Evolutionary conservation across 2,797 vertebrate genomes (phyloP).

Genomic region (Buphagus erythrorhynchus): DNA sequence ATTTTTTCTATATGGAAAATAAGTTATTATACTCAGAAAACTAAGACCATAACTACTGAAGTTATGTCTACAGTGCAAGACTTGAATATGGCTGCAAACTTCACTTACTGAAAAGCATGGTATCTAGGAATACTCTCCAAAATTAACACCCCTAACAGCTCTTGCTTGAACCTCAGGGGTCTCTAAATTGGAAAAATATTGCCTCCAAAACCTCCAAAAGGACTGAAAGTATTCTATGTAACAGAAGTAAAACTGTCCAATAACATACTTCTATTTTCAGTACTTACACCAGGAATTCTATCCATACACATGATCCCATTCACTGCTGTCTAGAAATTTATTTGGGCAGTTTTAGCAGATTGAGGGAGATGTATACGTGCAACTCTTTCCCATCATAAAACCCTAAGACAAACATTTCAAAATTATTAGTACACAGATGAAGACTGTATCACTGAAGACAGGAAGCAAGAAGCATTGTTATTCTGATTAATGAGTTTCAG

Average conservation of each 20-base stretch:
- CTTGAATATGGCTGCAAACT: neutral
- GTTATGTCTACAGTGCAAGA: neutral
- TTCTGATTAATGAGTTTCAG: neutral
- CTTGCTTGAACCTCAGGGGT: neutral
- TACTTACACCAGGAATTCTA: neutral
- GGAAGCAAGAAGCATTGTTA: neutral
- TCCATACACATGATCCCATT: neutral
- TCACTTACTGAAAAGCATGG: neutral
- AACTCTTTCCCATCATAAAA: neutral
- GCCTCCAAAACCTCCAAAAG: constrained; percentile 1
- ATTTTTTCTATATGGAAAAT: neutral
- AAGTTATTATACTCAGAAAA: neutral
- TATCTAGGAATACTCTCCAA: neutral
- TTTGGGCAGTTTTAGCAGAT: neutral
- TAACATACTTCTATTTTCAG: neutral
- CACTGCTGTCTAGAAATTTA: neutral
- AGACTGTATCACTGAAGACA: neutral
- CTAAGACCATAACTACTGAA: neutral
- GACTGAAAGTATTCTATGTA: constrained; percentile 9
- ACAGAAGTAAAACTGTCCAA: constrained; percentile 44
- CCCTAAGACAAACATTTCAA: constrained; percentile 1
- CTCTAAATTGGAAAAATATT: neutral
- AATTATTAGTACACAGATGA: constrained; percentile 1
- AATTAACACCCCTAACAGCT: constrained; percentile 32
- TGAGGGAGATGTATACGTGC: neutral